Evolutionary conservation across 2,888 invertebrate species (phyloP).

Genomic region (Caenorhabditis angaria): DNA sequence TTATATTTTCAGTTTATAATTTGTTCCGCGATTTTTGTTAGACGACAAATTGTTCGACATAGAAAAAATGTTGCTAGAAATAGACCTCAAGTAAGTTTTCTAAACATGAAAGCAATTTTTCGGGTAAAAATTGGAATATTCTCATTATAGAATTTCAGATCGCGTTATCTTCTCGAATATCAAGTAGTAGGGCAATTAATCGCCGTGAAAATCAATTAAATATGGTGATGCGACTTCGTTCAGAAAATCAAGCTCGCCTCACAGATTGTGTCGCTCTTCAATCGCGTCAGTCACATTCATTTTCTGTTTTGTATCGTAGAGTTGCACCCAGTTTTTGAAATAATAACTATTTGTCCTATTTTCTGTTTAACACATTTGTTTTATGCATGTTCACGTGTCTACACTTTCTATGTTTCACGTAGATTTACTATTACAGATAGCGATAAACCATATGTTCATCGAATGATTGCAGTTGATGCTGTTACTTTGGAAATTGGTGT

Average conservation of each 20-base stretch:
- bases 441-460: constrained; percentile 61
- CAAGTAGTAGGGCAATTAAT: constrained; percentile 20
- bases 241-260: constrained; percentile 61
- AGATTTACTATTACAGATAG: constrained; percentile 55
- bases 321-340: constrained; percentile 15
- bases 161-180: constrained; percentile 24
- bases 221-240: constrained; percentile 45
- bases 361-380: background rate
- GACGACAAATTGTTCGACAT: constrained; percentile 65
- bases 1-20: constrained; percentile 49
- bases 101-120: constrained; percentile 11
- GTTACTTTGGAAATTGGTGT: constrained; percentile 62
- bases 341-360: background rate
- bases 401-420: background rate
- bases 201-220: constrained; percentile 42
- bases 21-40: constrained; percentile 48
- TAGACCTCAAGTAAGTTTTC: constrained; percentile 49
- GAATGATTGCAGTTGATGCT: constrained; percentile 70
- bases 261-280: constrained; percentile 65
- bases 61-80: constrained; percentile 63
- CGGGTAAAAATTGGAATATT: background rate
- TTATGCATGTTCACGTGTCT: background rate
- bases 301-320: constrained; percentile 14
- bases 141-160: constrained; percentile 19
- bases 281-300: constrained; percentile 56